Conservation (phyloP, 2,888 invertebrate genomes). For the Hydrotaea cyrtoneurina region DNA sequence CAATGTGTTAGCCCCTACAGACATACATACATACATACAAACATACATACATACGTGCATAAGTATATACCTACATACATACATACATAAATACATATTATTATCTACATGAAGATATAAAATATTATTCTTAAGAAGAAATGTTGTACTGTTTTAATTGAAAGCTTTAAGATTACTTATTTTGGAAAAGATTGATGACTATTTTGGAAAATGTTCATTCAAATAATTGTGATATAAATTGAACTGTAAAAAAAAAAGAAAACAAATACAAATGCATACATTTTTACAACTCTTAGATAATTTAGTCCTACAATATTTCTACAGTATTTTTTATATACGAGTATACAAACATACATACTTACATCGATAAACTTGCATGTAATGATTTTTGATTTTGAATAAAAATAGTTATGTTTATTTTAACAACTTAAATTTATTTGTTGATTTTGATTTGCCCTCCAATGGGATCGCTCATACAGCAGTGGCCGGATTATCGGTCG, state of each 20-base stretch:
- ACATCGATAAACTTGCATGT: constrained; percentile 4
- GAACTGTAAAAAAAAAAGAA: constrained; percentile 49
- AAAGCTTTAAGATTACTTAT: constrained; percentile 58
- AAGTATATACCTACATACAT: neutral
- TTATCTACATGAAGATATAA: constrained; percentile 32
- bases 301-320: constrained; percentile 34
- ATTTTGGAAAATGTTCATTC: constrained; percentile 55
- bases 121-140: constrained; percentile 43
- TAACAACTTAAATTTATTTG: neutral
- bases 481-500: too few species aligned
- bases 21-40: neutral
- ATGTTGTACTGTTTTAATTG: constrained; percentile 41
- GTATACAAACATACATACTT: constrained; percentile 1
- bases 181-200: constrained; percentile 25
- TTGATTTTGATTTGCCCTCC: neutral
- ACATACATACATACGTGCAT: neutral
- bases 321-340: constrained; percentile 29
- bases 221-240: constrained; percentile 64
- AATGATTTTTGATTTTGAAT: constrained; percentile 4
- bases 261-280: constrained; percentile 40
- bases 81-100: neutral
- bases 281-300: constrained; percentile 21
- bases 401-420: constrained; percentile 26
- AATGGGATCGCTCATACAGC: too few species aligned
- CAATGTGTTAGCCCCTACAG: constrained; percentile 6